Evolutionary conservation across 2,113 vertebrate genomes (phyloP).

Genomic region (Leptosomus discolor): DNA sequence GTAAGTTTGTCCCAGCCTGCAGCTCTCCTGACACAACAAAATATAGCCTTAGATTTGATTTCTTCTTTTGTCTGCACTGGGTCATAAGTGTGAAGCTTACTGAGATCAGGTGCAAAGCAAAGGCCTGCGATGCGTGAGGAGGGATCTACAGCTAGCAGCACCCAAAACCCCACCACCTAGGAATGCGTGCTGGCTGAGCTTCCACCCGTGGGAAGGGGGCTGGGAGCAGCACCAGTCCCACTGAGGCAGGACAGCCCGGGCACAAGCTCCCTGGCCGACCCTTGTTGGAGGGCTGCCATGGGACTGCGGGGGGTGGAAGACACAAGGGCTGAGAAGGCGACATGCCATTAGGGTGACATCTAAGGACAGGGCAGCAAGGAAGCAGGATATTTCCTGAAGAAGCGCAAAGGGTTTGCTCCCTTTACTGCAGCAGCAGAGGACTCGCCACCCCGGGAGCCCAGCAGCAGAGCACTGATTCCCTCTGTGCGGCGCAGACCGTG

Average conservation of each 20-base stretch:
- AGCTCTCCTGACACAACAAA: neutral
- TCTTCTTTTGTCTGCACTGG: neutral
- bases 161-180: neutral
- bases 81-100: neutral
- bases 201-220: no score
- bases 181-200: neutral
- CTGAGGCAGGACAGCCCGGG: neutral
- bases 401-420: neutral
- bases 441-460: accelerated
- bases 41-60: neutral
- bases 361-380: neutral
- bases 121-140: no score
- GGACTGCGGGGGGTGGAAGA: neutral
- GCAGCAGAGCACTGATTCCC: neutral
- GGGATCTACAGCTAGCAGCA: no score
- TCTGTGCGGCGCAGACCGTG: neutral
- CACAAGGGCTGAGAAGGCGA: neutral
- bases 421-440: neutral
- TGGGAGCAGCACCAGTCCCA: neutral
- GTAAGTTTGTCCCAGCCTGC: neutral
- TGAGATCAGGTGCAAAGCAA: neutral
- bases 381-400: neutral
- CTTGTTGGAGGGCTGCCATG: neutral
- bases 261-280: neutral
- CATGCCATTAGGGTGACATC: neutral